Evolutionary conservation across 2,113 vertebrate species (phyloP).

Genomic region (Paralichthys olivaceus): DNA sequence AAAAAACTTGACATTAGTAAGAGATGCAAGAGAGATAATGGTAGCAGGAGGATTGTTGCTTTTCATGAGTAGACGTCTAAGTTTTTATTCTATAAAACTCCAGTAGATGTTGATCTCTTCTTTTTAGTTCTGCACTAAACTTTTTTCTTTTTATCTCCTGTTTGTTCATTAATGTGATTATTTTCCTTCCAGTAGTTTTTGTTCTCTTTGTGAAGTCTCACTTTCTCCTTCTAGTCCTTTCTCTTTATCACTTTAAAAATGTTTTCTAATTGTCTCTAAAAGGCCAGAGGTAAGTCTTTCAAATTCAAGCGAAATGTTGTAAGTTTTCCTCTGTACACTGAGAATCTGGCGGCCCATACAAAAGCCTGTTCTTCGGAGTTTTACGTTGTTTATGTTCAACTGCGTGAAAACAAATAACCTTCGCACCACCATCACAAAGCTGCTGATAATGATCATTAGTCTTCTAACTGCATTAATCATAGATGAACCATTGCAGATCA

Average conservation of each 20-base stretch:
- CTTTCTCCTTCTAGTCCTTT: constrained; percentile 13
- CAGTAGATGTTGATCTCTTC: constrained; percentile 4
- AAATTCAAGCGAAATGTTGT: background rate
- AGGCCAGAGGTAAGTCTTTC: constrained; percentile 4
- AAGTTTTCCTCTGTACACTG: background rate
- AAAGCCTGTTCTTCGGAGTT: background rate
- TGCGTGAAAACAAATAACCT: background rate
- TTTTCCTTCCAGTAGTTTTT: background rate
- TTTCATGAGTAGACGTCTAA: no score
- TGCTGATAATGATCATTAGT: constrained; percentile 19
- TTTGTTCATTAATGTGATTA: background rate
- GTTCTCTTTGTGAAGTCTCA: constrained; percentile 18
- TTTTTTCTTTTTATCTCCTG: background rate
- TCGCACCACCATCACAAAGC: background rate
- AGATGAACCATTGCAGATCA: background rate
- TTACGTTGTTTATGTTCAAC: background rate
- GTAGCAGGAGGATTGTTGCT: background rate
- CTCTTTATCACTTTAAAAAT: background rate
- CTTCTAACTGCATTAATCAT: constrained; percentile 19
- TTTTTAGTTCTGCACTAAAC: background rate
- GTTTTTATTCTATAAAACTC: no score
- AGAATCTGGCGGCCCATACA: background rate
- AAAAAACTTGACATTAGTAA: no score
- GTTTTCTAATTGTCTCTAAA: background rate
- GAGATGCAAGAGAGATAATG: background rate